These are phyloP conservation scores for Norana najaformis DNA, from an alignment of 2,888 invertebrate genomes.

Conservation along the genomic window DNA sequence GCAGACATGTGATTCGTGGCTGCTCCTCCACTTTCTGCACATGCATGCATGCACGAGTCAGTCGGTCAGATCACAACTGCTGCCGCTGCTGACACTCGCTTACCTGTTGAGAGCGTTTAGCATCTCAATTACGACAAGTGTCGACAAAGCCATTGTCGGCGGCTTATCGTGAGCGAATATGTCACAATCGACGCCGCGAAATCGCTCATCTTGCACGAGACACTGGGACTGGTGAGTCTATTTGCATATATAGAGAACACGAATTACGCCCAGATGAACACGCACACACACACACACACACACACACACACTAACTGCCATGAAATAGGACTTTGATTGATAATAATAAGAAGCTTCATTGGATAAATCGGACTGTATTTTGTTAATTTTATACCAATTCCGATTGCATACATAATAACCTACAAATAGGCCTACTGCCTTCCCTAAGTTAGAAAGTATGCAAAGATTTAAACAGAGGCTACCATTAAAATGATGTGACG, in stretches of 20 bases:
- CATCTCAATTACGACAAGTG: constrained; percentile 99
- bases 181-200: constrained; percentile 93
- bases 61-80: not conserved
- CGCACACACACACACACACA: too few species aligned
- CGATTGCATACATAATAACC: not conserved
- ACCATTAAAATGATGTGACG: too few species aligned
- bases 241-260: constrained; percentile 32
- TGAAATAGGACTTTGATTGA: not conserved
- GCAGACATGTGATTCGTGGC: not conserved
- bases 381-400: not conserved
- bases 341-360: not conserved
- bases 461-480: not conserved
- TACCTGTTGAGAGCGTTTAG: constrained; percentile 99
- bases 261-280: not conserved
- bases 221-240: constrained; percentile 63
- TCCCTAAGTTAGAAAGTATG: not conserved
- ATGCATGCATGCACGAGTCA: constrained; percentile 7
- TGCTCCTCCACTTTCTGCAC: constrained; percentile 13
- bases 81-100: constrained; percentile 38
- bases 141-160: constrained; percentile 99
- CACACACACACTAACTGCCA: too few species aligned
- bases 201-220: constrained; percentile 65
- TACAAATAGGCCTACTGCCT: not conserved
- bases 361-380: not conserved
- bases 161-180: constrained; percentile 98